These are phyloP conservation scores for Dendroctonus valens DNA, from an alignment of 1,140 invertebrate genomes.

Conservation along the genomic window DNA sequence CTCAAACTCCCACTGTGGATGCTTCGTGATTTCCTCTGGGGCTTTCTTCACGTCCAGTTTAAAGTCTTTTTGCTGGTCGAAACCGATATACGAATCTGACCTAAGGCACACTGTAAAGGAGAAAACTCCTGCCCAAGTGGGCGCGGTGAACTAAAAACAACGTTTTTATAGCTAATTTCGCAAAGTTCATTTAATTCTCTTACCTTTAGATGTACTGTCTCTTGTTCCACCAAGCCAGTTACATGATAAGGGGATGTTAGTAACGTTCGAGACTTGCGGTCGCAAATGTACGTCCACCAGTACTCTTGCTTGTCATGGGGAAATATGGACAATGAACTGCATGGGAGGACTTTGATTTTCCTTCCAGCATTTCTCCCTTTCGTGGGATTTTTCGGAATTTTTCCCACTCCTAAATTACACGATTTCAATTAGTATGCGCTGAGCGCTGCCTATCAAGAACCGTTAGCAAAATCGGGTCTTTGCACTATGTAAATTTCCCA, in stretches of 20 bases:
- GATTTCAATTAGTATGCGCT: background rate
- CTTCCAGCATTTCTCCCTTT: slow-evolving; percentile 86
- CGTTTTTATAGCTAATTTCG: background rate
- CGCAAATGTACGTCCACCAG: slow-evolving; percentile 98
- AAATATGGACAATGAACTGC: slow-evolving; percentile 90
- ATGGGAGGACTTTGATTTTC: slow-evolving; percentile 92
- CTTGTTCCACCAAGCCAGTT: slow-evolving; percentile 74
- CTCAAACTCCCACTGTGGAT: slow-evolving; percentile 95
- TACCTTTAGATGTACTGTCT: slow-evolving; percentile 84
- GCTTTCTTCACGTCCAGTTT: slow-evolving; percentile 97
- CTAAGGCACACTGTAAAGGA: slow-evolving; percentile 91
- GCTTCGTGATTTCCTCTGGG: slow-evolving; percentile 82
- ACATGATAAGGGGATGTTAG: slow-evolving; percentile 90
- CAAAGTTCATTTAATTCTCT: background rate
- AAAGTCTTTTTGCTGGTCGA: slow-evolving; percentile 88
- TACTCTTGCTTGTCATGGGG: slow-evolving; percentile 97
- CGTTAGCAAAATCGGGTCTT: background rate
- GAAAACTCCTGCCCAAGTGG: slow-evolving; percentile 87
- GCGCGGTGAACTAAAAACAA: slow-evolving; percentile 79
- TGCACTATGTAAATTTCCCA: background rate
- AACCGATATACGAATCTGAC: slow-evolving; percentile 89
- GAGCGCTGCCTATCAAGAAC: no score
- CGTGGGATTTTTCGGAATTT: slow-evolving; percentile 71
- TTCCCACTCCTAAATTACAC: slow-evolving; percentile 46
- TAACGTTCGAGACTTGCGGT: slow-evolving; percentile 86